phyloP scores from a whole-genome alignment of 2,888 invertebrate species.

The Mesorhabditis spiculigera region DNA sequence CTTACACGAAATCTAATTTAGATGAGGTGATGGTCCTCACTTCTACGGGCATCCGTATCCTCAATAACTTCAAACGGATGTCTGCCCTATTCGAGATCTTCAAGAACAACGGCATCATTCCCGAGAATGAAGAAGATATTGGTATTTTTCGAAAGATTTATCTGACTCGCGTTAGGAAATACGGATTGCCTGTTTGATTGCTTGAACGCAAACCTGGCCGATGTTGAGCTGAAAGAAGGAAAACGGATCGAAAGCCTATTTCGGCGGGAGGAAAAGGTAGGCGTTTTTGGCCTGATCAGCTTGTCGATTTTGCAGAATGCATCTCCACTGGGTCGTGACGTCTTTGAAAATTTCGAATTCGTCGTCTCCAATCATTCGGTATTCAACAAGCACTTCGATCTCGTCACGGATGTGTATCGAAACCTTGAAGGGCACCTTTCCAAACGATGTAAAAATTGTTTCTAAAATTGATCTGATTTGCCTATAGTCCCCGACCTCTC shows the following conservation, averaged over 20 bases:
- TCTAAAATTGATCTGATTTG: slow-evolving; percentile 8
- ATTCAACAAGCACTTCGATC: slow-evolving; percentile 34
- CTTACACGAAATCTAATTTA: slow-evolving; percentile 13
- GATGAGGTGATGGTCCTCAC: slow-evolving; percentile 25
- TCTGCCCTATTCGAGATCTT: slow-evolving; percentile 19
- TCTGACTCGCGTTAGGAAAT: neutral
- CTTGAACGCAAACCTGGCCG: slow-evolving; percentile 22
- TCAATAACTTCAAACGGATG: slow-evolving; percentile 33
- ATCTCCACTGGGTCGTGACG: slow-evolving; percentile 23
- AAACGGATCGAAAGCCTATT: neutral
- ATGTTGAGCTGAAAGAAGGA: slow-evolving; percentile 29
- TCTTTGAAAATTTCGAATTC: slow-evolving; percentile 33
- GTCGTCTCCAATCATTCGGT: slow-evolving; percentile 24
- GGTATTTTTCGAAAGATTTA: neutral
- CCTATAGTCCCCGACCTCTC: slow-evolving; percentile 46
- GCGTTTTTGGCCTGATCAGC: neutral
- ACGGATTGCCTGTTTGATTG: slow-evolving; percentile 50
- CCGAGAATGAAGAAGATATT: slow-evolving; percentile 28
- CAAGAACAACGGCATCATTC: slow-evolving; percentile 25
- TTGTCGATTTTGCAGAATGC: neutral
- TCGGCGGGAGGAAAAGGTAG: neutral
- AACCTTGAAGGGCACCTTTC: slow-evolving; percentile 45
- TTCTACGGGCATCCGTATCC: slow-evolving; percentile 25
- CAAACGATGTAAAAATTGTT: slow-evolving; percentile 23
- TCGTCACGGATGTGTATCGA: slow-evolving; percentile 36